A percentile compares a stretch with the other conserved stretches of the same genome.
These are phyloP conservation scores for Euclidia mi DNA, from an alignment of 2,888 invertebrate species.

Conservation along the genomic window DNA sequence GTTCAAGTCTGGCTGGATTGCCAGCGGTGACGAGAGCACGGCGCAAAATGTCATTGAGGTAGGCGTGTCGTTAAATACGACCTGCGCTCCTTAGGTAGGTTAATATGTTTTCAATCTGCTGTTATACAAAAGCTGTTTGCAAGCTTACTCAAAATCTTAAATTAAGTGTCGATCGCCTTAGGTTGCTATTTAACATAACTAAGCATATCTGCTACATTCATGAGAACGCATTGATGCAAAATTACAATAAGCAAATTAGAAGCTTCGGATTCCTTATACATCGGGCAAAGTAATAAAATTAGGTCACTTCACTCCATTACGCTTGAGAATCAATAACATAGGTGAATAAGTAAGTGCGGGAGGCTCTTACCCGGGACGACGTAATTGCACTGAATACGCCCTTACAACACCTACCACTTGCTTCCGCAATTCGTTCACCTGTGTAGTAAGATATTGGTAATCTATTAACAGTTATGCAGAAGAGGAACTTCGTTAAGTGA, in stretches of 20 bases:
- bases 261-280: neutral
- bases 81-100: too few species aligned
- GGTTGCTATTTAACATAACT: neutral
- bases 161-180: too few species aligned
- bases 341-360: conserved; percentile 44
- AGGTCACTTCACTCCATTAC: conserved; percentile 65
- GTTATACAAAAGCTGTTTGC: too few species aligned
- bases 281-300: conserved; percentile 49
- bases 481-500: too few species aligned
- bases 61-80: too few species aligned
- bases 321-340: conserved; percentile 67
- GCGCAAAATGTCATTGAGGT: too few species aligned
- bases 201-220: neutral
- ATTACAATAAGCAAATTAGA: conserved; percentile 5
- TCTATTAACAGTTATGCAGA: too few species aligned
- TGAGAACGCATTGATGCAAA: neutral
- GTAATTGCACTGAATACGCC: conserved; percentile 59
- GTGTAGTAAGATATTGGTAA: neutral
- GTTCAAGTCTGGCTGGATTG: too few species aligned
- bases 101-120: too few species aligned
- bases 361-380: conserved; percentile 57
- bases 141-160: too few species aligned
- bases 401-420: neutral
- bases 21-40: too few species aligned
- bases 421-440: neutral